phyloP scores from a whole-genome alignment of 2,113 vertebrate species.

The Prolemur simus region DNA sequence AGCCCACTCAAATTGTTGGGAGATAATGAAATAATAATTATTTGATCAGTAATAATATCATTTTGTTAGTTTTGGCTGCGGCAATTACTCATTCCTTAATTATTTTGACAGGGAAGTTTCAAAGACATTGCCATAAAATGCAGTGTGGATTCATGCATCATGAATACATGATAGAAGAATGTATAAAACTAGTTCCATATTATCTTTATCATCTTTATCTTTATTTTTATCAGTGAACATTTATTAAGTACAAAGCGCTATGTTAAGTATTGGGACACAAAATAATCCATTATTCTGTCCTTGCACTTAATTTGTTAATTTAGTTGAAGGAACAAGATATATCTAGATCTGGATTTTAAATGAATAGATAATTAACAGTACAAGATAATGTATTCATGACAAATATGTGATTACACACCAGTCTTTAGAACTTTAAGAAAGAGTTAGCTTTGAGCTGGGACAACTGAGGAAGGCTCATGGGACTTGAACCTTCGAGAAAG shows the following conservation, averaged over 20 bases:
- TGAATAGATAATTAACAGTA: not conserved
- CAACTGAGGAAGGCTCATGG: not conserved
- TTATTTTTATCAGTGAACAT: slow-evolving; percentile 29
- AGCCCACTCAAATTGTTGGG: not conserved
- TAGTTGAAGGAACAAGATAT: not conserved
- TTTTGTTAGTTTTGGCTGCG: slow-evolving; percentile 31
- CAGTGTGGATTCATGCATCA: not conserved
- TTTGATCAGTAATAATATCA: not conserved
- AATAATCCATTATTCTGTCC: not conserved
- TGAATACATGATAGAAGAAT: slow-evolving; percentile 14
- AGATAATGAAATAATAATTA: not conserved
- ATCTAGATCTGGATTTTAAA: slow-evolving; percentile 26
- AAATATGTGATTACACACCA: not conserved
- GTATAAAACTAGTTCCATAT: not conserved
- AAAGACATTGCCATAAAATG: not conserved
- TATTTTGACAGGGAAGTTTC: not conserved
- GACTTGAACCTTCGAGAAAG: slow-evolving; percentile 9
- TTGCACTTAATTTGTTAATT: slow-evolving; percentile 33
- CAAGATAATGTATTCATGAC: not conserved
- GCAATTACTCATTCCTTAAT: not conserved
- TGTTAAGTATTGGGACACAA: not conserved
- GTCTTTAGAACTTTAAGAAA: slow-evolving; percentile 1
- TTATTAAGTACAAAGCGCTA: not conserved
- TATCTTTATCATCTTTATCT: not conserved
- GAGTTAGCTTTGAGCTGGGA: not conserved